Base-by-base conservation (phyloP, 2,113 vertebrate genomes). In the Colius striatus region DNA sequence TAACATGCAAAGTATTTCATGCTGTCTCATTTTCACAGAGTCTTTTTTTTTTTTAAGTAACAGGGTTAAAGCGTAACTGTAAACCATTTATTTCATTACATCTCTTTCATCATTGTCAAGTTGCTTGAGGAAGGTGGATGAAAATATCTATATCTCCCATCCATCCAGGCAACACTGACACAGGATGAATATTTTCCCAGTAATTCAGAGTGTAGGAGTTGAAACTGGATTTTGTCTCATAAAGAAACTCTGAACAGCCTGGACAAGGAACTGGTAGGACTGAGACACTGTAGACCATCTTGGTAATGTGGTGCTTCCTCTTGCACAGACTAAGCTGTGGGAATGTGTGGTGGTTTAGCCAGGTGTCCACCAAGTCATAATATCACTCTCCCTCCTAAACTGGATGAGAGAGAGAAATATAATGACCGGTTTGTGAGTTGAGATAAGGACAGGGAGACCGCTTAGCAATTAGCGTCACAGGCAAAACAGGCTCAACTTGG, bases 31-130 rank as follows among this genome's bases (percentile, higher is more conserved):
- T 96, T 94, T 88, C 79, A 73, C 50, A 71, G 45, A 27, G 21
- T 47, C n/a, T 82, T 54, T 89, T 90, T 89, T 89, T 91, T 82
- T 92, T 94, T 90, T 29, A 68, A 91, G 48, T 83, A 84, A 84
- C 30, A 86, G 61, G 73, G 95, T 83, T 90, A 97, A 94, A 88
- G 68, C 67, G 27, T 94, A 95, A 95, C 91, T 95, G 87, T 91
- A 82, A 95, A 91, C 57, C 63, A 83, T 94, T 83, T 88, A 65
- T 94, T 95, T 91, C 30, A 90, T 96, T 91, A 80, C 16, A 29
- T 50, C 79, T 88, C 77, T 95, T 93, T 94, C 68, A 97, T 94
- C 73, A 48, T 78, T 2, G 2, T 84, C 63, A 71, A 84, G 32
- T 23, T 94, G 55, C 78, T 71, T 80, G 48, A 63, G 67, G 83